These are phyloP conservation scores for Odontamblyopus rebecca DNA, from an alignment of 2,797 vertebrate genomes.

Conservation along the genomic window DNA sequence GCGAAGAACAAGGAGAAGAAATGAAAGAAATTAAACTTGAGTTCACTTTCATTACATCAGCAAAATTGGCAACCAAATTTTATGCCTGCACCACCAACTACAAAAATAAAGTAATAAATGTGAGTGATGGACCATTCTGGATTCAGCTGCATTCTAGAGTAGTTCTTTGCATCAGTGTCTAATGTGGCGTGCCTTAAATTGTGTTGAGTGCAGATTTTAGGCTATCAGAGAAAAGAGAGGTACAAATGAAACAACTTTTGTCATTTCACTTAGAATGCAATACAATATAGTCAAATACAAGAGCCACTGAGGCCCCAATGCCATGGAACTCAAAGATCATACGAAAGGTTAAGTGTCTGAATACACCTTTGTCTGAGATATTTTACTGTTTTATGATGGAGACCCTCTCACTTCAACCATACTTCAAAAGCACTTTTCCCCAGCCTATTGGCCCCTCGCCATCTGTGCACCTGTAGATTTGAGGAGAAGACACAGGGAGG, in stretches of 20 bases:
- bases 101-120: background rate
- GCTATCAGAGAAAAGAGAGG: background rate
- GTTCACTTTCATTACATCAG: background rate
- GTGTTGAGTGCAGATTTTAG: background rate
- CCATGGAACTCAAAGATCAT: background rate
- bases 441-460: constrained; percentile 2
- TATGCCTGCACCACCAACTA: background rate
- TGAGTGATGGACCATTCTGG: background rate
- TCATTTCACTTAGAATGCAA: background rate
- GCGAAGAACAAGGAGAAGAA: background rate
- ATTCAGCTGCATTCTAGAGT: too few species aligned
- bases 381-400: background rate
- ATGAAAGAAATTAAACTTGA: background rate
- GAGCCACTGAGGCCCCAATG: background rate
- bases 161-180: too few species aligned
- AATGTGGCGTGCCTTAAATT: background rate
- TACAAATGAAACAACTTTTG: background rate
- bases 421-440: constrained; percentile 2
- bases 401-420: background rate
- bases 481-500: constrained; percentile 30
- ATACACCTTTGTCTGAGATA: background rate
- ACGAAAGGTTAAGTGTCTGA: background rate
- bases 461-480: constrained; percentile 22
- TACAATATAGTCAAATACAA: background rate
- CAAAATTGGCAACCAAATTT: background rate